Evolutionary conservation across 2,888 invertebrate genomes (phyloP).

Genomic region (Pachymerium ferrugineum): DNA sequence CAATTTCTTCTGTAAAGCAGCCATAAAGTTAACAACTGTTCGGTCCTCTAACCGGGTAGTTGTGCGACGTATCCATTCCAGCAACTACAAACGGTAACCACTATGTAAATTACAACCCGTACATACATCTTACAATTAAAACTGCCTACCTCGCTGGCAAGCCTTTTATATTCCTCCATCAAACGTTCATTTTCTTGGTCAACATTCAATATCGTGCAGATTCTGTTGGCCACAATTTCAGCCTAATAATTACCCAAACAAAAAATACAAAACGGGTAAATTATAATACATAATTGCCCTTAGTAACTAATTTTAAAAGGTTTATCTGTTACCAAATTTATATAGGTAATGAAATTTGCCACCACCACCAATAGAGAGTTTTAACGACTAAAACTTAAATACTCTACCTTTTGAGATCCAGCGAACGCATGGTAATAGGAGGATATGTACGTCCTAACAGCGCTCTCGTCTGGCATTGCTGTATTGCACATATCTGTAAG

Average conservation of each 20-base stretch:
- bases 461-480: slow-evolving; percentile 98
- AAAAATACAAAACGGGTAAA: background rate
- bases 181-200: slow-evolving; percentile 99
- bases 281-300: background rate
- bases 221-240: slow-evolving; percentile 99
- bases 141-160: slow-evolving; percentile 91
- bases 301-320: too few relatives aligned
- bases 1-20: slow-evolving; percentile 93
- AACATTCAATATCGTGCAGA: slow-evolving; percentile 98
- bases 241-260: slow-evolving; percentile 62
- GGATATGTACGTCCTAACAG: slow-evolving; percentile 99
- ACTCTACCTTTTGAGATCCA: slow-evolving; percentile 94
- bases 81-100: slow-evolving; percentile 58
- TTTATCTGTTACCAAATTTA: background rate
- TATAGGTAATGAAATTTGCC: background rate
- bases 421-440: slow-evolving; percentile 99
- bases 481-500: slow-evolving; percentile 88
- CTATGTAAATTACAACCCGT: background rate
- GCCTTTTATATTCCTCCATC: slow-evolving; percentile 99
- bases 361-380: background rate
- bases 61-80: slow-evolving; percentile 98
- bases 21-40: slow-evolving; percentile 94
- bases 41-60: slow-evolving; percentile 97
- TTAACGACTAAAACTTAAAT: background rate
- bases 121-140: background rate